Conservation (phyloP, 2,888 invertebrate species). For the Phania funesta region DNA sequence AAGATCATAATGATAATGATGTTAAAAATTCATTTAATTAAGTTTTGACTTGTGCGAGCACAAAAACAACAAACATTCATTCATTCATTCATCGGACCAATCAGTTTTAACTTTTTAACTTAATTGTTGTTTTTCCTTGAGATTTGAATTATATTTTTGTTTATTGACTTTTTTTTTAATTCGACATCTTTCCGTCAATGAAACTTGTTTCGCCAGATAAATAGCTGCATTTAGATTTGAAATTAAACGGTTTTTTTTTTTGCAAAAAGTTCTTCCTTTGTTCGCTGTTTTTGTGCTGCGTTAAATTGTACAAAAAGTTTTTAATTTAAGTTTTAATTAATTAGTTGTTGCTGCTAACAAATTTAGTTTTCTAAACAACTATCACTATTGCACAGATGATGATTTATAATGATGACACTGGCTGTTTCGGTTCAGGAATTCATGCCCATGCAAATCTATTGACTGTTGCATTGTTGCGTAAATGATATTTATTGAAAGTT, state of each 20-base stretch:
- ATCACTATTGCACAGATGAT: constrained; percentile 34
- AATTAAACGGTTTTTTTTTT: background rate
- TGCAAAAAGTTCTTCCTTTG: constrained; percentile 29
- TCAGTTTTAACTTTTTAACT: constrained; percentile 7
- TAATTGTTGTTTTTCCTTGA: constrained; percentile 56
- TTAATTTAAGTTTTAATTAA: background rate
- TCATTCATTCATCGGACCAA: background rate
- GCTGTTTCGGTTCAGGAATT: background rate
- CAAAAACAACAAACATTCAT: background rate
- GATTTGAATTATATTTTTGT: constrained; percentile 8
- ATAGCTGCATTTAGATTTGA: background rate
- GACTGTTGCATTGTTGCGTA: background rate
- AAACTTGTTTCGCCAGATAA: constrained; percentile 45
- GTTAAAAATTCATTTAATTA: constrained; percentile 31
- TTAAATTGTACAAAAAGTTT: background rate
- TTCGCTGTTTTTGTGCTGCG: background rate
- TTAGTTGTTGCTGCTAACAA: background rate
- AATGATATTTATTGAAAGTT: background rate
- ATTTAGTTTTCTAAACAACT: constrained; percentile 47
- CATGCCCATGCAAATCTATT: constrained; percentile 3
- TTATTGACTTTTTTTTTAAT: background rate
- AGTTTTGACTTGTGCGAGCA: background rate
- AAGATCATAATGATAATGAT: constrained; percentile 3
- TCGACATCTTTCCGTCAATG: constrained; percentile 15
- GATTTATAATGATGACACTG: constrained; percentile 42